These are phyloP conservation scores for Echiichthys vipera DNA, from an alignment of 2,797 vertebrate species.

Conservation along the genomic window DNA sequence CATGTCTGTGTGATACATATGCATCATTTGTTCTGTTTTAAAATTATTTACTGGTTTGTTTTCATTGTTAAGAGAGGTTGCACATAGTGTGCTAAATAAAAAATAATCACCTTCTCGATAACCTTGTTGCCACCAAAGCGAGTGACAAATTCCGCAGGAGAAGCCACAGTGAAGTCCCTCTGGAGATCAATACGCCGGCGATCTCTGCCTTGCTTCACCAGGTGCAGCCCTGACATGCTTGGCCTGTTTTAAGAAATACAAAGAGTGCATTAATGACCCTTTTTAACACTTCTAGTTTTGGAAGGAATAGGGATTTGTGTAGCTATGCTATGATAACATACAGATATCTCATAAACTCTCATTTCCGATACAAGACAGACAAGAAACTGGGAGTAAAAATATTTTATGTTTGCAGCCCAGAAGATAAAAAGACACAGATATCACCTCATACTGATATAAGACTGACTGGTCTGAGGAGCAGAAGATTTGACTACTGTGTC, in stretches of 20 bases:
- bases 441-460: conserved; percentile 15
- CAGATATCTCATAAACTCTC: neutral
- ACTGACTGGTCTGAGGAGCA: neutral
- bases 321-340: neutral
- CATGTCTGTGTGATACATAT: neutral
- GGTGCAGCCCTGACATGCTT: conserved; percentile 97
- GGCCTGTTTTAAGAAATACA: conserved; percentile 83
- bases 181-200: conserved; percentile 94
- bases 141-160: conserved; percentile 98
- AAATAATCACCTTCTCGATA: conserved; percentile 91
- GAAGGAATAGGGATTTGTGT: neutral
- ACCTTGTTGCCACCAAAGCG: conserved; percentile 98
- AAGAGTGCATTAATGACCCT: neutral
- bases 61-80: neutral
- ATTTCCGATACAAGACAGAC: neutral
- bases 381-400: too few relatives aligned
- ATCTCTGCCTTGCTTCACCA: conserved; percentile 95
- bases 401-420: neutral
- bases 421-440: conserved; percentile 1
- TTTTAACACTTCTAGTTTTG: neutral
- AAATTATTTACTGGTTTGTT: neutral
- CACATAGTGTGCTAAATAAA: neutral
- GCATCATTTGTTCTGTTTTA: neutral
- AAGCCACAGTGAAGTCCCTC: conserved; percentile 97
- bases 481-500: neutral